Base-by-base conservation (phyloP, 2,113 vertebrate species). In the Rhabdornis inornatus region DNA sequence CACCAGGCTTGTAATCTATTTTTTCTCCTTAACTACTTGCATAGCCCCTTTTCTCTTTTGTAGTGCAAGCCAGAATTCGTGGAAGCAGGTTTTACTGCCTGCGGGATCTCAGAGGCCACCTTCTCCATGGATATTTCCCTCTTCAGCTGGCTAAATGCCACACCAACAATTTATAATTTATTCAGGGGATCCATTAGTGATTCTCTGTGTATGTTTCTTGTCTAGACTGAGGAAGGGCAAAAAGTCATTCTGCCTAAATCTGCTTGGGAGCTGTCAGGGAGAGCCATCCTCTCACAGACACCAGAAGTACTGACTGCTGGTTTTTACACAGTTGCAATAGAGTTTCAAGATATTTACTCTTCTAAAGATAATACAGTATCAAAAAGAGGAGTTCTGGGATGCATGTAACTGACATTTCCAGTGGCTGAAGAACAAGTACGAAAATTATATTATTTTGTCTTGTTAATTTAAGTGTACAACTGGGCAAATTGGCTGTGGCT, bases 361-460 rank as follows among this genome's bases (percentile, higher is more conserved):
- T 83, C 78, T 24, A 97, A 95, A 64, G 92, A 74, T 15, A 89
- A 65, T 22, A 84, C 79, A 1, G 55, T 95, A 55, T 96, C 97
- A 37, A 97, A 97, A 97, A 87, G 94, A 98, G 3, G 93, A 98
- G 83, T 98, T 98, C 92, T 95, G 97, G 76, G 80, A 87, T 64
- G 39, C 98, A 28, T 97, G 96, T 75, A 96, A 96, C 25, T 69
- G 9, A 33, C 87, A 97, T 11, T 91, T 98, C 78, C 96, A 97
- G 85, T 77, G 74, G 61, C 96, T 98, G 97, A 98, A 20, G 93
- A 98, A 35, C 98, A 98, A 94, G 98, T 98, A 95, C 95, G 83
- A 77, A 85, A 93, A 55, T 2, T 2, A 1, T n/a, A 57, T 83
- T 90, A 66, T 82, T 90, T 85, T 83, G 17, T 70, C 74, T 37